Base-by-base conservation (phyloP, 2,797 vertebrate species). In the Phrynocephalus guinanensis region DNA sequence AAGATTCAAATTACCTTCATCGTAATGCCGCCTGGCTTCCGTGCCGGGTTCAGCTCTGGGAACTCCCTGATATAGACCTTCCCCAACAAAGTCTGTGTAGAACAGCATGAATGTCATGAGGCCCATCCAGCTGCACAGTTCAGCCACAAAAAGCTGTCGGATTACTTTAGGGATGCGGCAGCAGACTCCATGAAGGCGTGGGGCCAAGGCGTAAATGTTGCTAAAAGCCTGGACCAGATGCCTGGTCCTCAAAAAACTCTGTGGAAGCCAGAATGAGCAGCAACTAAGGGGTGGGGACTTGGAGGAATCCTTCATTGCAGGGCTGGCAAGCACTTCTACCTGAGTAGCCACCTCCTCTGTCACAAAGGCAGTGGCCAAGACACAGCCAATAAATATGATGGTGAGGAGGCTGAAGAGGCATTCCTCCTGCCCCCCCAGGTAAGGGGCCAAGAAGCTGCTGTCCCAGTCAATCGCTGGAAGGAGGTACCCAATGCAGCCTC, bases 121-220 rank as follows among this genome's bases (percentile, higher is more conserved):
- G 0, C 97, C 97, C 98, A 97, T 98, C 98, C 98, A 98, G 94
- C 97, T 98, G 93, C 96, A 98, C 38, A 98, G 94, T 93, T 98
- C 97, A 0, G 98, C 97, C 91, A 98, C 89, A 0, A 98, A 98
- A n/a, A 98, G 97, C n/a, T 95, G 95, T 3, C 96, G 95, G 75
- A 98, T 95, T 85, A 97, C 94, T 1, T 89, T 87, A 33, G 98
- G 98, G 90, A 97, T 91, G 48, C 95, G 96, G 90, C 95, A 97
- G 91, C 94, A 98, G 83, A 97, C 93, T 88, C 92, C 90, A 56
- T 96, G 95, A 22, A 97, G 94, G 66, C 91, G 93, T 0, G 97
- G 97, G 86, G 96, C 78, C 80, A 97, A 90, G 3, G 95, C 6
- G 0, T 96, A 94, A 84, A 96, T 93, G 82, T 92, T 93, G 52